Percentiles rank a stretch among this genome's conserved stretches.
These are phyloP conservation scores for Prosapia bicincta DNA, from an alignment of 2,888 invertebrate genomes.

Conservation along the genomic window DNA sequence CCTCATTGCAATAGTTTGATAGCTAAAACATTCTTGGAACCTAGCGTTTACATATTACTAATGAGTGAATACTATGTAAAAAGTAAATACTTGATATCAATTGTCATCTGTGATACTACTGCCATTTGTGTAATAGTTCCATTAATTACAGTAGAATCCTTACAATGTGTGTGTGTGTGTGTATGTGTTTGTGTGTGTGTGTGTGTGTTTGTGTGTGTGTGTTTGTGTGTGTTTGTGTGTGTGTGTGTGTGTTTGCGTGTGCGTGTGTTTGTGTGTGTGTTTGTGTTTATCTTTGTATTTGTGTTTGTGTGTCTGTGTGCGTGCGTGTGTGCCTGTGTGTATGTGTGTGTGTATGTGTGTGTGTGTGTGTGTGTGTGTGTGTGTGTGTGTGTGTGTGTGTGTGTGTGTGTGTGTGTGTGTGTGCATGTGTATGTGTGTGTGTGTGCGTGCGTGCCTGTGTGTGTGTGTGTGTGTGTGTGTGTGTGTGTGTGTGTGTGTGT, in stretches of 20 bases:
- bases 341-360: slow-evolving; percentile 1
- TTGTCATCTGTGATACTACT: too few species aligned
- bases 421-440: background rate
- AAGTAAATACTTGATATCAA: too few species aligned
- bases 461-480: too few species aligned
- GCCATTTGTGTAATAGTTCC: too few species aligned
- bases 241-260: slow-evolving; percentile 1
- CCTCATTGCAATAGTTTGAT: too few species aligned
- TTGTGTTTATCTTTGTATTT: slow-evolving; percentile 5
- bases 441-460: background rate
- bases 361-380: slow-evolving; percentile 12
- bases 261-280: background rate
- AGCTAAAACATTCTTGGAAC: too few species aligned
- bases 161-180: background rate
- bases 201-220: slow-evolving; percentile 3
- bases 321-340: background rate
- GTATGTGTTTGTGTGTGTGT: slow-evolving; percentile 1
- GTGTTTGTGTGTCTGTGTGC: slow-evolving; percentile 7
- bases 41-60: too few species aligned
- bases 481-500: too few species aligned
- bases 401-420: background rate
- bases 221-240: background rate
- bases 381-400: background rate
- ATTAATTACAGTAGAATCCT: too few species aligned
- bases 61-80: too few species aligned